Evolutionary conservation across 2,888 invertebrate species (phyloP).

Genomic region (Nipponacmea schrenckii): DNA sequence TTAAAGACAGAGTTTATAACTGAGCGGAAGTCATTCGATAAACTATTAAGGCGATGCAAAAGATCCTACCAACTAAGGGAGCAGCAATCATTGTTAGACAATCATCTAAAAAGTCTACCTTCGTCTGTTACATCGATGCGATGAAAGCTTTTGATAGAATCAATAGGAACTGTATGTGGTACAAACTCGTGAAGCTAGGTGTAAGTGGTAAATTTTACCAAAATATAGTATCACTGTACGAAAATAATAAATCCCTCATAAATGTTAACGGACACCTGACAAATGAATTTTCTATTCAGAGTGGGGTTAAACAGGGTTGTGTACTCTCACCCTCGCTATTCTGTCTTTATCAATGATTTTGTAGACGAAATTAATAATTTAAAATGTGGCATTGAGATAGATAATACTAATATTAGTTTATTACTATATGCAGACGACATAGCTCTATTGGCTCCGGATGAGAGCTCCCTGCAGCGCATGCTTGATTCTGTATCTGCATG

Average conservation of each 20-base stretch:
- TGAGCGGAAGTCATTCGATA: no score
- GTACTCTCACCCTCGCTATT: not conserved
- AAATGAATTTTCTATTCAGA: not conserved
- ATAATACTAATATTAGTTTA: not conserved
- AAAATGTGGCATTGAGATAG: not conserved
- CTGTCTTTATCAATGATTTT: no score
- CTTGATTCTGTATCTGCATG: not conserved
- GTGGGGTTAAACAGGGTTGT: not conserved
- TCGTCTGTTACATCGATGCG: slow-evolving; percentile 5
- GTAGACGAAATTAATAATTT: not conserved
- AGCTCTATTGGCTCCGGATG: not conserved
- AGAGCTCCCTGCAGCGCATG: not conserved
- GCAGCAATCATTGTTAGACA: not conserved
- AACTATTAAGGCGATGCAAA: no score
- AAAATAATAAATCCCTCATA: not conserved
- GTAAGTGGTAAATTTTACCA: slow-evolving; percentile 1
- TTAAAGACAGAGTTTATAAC: no score
- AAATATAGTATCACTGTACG: not conserved
- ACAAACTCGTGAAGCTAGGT: not conserved
- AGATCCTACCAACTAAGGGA: no score
- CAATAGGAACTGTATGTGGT: not conserved
- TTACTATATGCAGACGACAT: not conserved
- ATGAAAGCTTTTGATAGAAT: slow-evolving; percentile 11
- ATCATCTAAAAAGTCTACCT: not conserved
- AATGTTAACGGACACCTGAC: not conserved